Conservation (phyloP, 2,113 vertebrate species). For the Caracal caracal region DNA sequence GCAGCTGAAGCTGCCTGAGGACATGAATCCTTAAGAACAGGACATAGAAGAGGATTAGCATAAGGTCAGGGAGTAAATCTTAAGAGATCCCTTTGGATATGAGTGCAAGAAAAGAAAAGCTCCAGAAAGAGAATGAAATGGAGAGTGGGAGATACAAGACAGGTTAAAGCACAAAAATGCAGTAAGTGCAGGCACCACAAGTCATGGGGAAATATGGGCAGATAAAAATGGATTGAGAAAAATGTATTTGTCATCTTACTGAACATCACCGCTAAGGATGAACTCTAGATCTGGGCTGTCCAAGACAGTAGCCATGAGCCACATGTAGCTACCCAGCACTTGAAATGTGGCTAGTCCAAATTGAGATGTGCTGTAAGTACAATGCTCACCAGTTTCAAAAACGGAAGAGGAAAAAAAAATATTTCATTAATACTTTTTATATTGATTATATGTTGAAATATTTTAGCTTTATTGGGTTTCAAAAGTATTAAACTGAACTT, state of each 20-base stretch:
- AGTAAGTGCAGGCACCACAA: not conserved
- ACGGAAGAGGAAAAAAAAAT: not conserved
- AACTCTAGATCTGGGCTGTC: not conserved
- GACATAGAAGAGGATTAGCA: not conserved
- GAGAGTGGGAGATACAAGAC: not conserved
- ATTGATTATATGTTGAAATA: not conserved
- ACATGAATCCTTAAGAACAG: not conserved
- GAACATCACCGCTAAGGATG: not conserved
- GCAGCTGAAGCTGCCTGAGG: not conserved
- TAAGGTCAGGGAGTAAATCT: not conserved
- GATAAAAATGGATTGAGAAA: not conserved
- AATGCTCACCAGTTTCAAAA: not conserved
- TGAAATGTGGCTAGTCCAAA: not conserved
- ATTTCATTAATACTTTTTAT: slow-evolving; percentile 35
- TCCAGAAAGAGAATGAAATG: not conserved
- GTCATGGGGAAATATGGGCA: not conserved
- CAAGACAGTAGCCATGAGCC: not conserved
- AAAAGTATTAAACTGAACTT: slow-evolving; percentile 60
- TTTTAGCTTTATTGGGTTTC: slow-evolving; percentile 16
- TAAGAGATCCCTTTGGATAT: not conserved
- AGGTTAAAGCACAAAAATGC: not conserved
- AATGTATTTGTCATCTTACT: not conserved
- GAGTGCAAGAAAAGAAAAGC: not conserved
- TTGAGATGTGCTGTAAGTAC: not conserved
- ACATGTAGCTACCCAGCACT: not conserved